These are phyloP conservation scores for Caenorhabditis latens DNA, from an alignment of 1,140 invertebrate species.

Conservation along the genomic window DNA sequence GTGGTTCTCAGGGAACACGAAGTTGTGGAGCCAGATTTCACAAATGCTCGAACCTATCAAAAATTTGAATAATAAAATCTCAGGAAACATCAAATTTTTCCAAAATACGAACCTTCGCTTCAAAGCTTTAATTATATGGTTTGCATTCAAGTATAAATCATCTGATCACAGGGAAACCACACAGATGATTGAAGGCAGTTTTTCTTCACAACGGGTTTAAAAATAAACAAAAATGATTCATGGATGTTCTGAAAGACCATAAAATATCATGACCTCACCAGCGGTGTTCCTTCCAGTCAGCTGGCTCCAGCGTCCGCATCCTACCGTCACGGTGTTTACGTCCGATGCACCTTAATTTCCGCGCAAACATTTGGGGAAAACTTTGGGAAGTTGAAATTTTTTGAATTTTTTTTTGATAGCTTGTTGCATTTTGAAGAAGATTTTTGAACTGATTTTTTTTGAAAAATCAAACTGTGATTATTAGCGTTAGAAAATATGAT, in stretches of 20 bases:
- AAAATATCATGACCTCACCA: not conserved
- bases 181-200: too few relatives aligned
- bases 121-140: too few relatives aligned
- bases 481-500: too few relatives aligned
- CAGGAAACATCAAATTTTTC: too few relatives aligned
- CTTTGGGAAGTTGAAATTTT: conserved; percentile 28
- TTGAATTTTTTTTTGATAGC: conserved; percentile 16
- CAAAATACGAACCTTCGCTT: too few relatives aligned
- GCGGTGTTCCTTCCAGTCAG: conserved; percentile 18
- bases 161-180: too few relatives aligned
- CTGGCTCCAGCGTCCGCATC: conserved; percentile 21
- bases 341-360: not conserved
- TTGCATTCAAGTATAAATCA: too few relatives aligned
- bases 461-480: not conserved
- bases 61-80: too few relatives aligned
- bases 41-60: too few relatives aligned
- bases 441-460: not conserved
- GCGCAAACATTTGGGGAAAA: conserved; percentile 24
- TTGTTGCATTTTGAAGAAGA: not conserved
- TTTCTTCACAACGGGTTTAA: not conserved
- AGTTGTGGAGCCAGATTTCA: too few relatives aligned
- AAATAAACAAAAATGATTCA: not conserved
- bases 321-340: not conserved
- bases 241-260: too few relatives aligned
- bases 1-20: too few relatives aligned